Base-by-base conservation (phyloP, 2,797 vertebrate genomes). In the Echiichthys vipera region DNA sequence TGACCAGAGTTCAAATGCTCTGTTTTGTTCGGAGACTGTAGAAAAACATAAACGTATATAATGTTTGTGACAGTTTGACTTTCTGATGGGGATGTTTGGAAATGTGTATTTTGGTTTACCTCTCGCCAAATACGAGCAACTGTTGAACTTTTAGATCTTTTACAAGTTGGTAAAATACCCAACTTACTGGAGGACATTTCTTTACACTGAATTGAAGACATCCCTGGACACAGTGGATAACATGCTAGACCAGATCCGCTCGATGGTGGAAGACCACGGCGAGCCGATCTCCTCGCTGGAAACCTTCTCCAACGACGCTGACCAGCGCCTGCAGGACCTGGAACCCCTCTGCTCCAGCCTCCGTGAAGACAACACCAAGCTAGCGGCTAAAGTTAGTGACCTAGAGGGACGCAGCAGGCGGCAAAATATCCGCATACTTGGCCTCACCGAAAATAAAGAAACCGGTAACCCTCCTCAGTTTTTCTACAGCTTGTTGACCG, bases 1-100 rank as follows among this genome's bases (percentile, higher is more conserved):
- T 10, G 29, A 54, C 49, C 65, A 42, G 29, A 51, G 62, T 74
- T 83, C 63, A 87, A 59, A 36, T 1, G 53, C 65, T 57, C 13
- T 9, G 51, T 39, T 67, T 47, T 37, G 56, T 20, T 20, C 49
- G 11, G 14, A 65, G 64, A 29, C 53, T 27, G 18, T 6, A 40
- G 59, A 49, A 70, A 84, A 76, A 77, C 47, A 64, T 8, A 10
- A 14, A 63, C 5, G 22, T 17, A 8, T 20, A 5, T 2, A 20
- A 9, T 22, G 43, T 69, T 13, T 13, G 43, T 30, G 22, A 30
- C 4, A 8, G 29, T 17, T 15, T 6, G 5, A 8, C 3, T 30
- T 39, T 46, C 40, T 67, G 11, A 56, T 40, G 0, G 13, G 29
- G 72, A 68, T n/a, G 32, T 50, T 63, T 39, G 10, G 3, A 20